These are phyloP conservation scores for Prionailurus bengalensis DNA, from an alignment of 2,113 vertebrate genomes.

Conservation along the genomic window DNA sequence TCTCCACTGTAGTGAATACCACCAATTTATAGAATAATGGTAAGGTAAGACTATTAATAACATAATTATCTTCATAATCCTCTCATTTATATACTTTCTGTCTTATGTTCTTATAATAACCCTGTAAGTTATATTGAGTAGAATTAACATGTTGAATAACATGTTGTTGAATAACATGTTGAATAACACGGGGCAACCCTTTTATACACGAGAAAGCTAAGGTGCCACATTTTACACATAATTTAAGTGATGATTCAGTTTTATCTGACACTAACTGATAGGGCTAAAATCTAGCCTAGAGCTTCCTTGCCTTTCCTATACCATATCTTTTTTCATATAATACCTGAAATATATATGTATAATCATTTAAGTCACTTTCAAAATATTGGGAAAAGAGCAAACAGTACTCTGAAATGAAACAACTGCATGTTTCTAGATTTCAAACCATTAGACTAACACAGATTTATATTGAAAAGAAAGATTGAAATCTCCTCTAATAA, in stretches of 20 bases:
- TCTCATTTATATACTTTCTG: background rate
- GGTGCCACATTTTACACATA: background rate
- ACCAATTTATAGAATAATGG: background rate
- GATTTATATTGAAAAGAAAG: background rate
- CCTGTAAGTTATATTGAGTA: background rate
- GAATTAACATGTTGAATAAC: background rate
- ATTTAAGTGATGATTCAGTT: background rate
- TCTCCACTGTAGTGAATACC: background rate
- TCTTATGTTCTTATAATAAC: background rate
- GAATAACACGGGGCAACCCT: background rate
- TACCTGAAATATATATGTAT: background rate
- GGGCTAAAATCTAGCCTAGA: background rate
- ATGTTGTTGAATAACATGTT: background rate
- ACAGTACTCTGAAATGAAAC: conserved; percentile 9
- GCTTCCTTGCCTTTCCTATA: background rate
- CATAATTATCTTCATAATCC: background rate
- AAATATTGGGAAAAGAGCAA: background rate
- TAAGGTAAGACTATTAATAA: background rate
- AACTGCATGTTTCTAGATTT: conserved; percentile 36
- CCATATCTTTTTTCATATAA: background rate
- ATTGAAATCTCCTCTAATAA: background rate
- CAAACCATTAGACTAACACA: conserved; percentile 8
- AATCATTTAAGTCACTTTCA: background rate
- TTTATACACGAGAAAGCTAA: background rate
- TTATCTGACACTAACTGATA: background rate